phyloP scores from a whole-genome alignment of 2,797 vertebrate genomes.

The Enteromius treurensis region DNA sequence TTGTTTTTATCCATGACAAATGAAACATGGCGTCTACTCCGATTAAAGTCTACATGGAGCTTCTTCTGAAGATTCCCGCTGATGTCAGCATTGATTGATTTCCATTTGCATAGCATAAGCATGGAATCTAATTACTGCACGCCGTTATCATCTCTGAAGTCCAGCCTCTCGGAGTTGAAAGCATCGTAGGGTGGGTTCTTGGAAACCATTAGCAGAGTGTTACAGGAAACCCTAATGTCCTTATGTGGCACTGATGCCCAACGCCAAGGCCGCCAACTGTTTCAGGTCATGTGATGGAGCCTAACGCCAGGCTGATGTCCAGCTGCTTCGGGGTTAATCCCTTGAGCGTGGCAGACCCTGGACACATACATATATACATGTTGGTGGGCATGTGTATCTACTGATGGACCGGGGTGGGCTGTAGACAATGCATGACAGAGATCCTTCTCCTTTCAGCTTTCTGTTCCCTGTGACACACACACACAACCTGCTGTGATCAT shows the following conservation, averaged over 20 bases:
- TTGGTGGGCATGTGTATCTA: conserved; percentile 29
- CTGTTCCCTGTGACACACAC: conserved; percentile 8
- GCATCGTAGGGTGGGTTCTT: conserved; percentile 4
- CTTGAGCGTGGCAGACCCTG: background rate
- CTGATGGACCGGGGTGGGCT: conserved; percentile 10
- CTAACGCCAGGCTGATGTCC: conserved; percentile 9
- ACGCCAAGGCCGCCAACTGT: conserved; percentile 22
- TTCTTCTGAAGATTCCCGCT: conserved; percentile 4
- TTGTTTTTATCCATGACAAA: conserved; percentile 11
- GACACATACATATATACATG: background rate
- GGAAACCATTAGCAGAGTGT: conserved; percentile 42
- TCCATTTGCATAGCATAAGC: conserved; percentile 20
- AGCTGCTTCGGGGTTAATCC: conserved; percentile 49
- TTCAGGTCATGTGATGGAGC: conserved; percentile 23
- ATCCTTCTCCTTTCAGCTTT: conserved; percentile 6
- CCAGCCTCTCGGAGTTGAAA: background rate
- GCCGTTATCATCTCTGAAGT: conserved; percentile 23
- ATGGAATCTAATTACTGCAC: conserved; percentile 27
- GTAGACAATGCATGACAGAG: background rate
- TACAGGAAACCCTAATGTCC: conserved; percentile 37
- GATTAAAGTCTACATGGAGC: background rate
- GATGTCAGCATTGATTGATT: conserved; percentile 29
- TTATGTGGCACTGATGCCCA: conserved; percentile 26
- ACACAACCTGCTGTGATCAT: conserved; percentile 18
- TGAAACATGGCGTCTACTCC: background rate